Evolutionary conservation across 2,797 vertebrate species (phyloP).

Genomic region (Alca torda): DNA sequence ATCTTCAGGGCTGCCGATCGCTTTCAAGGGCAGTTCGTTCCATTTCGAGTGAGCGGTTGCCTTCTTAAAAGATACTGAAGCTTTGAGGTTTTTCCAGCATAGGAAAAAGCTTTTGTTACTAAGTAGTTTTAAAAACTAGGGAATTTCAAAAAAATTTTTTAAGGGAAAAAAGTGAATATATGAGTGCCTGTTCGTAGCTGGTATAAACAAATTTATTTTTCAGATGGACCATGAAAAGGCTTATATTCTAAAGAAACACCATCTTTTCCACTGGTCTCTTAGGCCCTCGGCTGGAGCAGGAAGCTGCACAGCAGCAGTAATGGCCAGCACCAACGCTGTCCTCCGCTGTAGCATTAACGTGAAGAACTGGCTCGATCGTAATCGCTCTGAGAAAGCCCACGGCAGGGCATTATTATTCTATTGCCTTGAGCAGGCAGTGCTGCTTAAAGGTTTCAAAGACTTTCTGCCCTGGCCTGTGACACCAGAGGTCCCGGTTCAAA

Average conservation of each 20-base stretch:
- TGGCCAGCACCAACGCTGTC: rapidly evolving
- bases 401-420: no score
- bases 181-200: not conserved
- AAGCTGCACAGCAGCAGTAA: not conserved
- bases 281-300: not conserved
- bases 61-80: rapidly evolving
- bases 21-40: not conserved
- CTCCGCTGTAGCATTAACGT: no score
- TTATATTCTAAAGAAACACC: not conserved
- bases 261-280: not conserved
- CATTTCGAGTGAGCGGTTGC: not conserved
- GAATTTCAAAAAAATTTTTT: no score
- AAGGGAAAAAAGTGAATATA: not conserved
- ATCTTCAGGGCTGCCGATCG: not conserved
- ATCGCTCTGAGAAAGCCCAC: rapidly evolving
- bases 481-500: not conserved
- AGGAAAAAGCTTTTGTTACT: not conserved
- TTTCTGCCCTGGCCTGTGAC: not conserved
- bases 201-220: not conserved
- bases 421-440: not conserved
- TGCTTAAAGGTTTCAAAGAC: not conserved
- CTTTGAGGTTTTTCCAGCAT: not conserved
- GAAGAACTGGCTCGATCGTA: not conserved
- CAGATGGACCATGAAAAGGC: not conserved
- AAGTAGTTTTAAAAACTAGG: not conserved